Base-by-base conservation (phyloP, 2,888 invertebrate genomes). In the Disparrhopalites patrizii region DNA sequence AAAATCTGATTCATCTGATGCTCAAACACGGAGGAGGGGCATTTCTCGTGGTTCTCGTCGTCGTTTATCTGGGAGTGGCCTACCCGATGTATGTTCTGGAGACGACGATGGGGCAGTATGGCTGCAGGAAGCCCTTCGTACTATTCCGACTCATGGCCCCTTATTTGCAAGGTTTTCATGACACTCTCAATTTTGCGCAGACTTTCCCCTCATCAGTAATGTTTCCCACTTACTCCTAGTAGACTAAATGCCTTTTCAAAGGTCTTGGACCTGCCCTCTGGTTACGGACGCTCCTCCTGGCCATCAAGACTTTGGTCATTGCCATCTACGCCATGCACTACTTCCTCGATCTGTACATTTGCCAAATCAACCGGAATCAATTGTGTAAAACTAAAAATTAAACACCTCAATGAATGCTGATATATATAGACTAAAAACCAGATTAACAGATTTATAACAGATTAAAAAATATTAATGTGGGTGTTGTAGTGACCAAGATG, bases 31-130 rank as follows among this genome's bases (percentile, higher is more conserved):
- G 72, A 13, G 70, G 72, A 18, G 10, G 18, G 1, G 69, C 67
- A 13, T 72, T 72, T 52, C 60, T 72, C 2, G 8, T 70, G 5
- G 65, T 70, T 3, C 43, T 65, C 1, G 1, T 65, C 13, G 31
- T 69, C 15, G 60, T 63, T 0, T 72, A 69, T 60, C 31, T 68
- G 3, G 61, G 65, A 1, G 64, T 72, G 8, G 72, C 70, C 1
- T 70, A 69, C 51, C 72, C 70, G 1, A 52, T 70, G 28, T 68
- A 69, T 52, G 10, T 70, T n/a, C 30, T 72, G 20, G 70, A 72
- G 60, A 70, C 67, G n/a, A 47, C 66, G 38, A 65, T 68, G 64
- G 69, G 70, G 7, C 72, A 72, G 36, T 72, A 72, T 52, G 56
- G 62, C 18, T 69, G 68, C 1, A 20, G 70, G 18, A 73, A 73